These are phyloP conservation scores for Mohoua ochrocephala DNA, from an alignment of 2,113 vertebrate species.

Conservation along the genomic window DNA sequence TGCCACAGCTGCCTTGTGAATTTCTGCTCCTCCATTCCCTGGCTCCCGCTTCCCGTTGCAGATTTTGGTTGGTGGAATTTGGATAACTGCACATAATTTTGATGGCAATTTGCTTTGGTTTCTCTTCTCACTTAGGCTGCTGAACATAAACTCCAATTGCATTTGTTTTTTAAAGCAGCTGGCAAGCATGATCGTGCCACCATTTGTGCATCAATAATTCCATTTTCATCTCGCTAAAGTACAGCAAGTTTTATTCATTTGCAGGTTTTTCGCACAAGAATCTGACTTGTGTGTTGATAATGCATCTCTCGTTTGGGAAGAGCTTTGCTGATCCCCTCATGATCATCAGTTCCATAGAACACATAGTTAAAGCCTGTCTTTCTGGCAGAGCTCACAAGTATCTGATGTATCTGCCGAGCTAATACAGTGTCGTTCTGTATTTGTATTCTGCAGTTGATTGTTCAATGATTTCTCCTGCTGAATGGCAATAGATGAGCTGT, in stretches of 20 bases:
- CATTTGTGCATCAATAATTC: slow-evolving; percentile 9
- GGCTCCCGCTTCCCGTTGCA: not conserved
- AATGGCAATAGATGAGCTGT: slow-evolving; percentile 51
- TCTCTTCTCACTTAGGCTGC: not conserved
- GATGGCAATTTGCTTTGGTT: slow-evolving; percentile 9
- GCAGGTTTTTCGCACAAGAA: not conserved
- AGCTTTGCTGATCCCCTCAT: not conserved
- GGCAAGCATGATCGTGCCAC: not conserved
- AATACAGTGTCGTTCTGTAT: slow-evolving; percentile 25
- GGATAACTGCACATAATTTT: not conserved
- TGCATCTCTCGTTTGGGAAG: not conserved
- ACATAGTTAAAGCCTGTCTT: not conserved
- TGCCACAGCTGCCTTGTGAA: not conserved
- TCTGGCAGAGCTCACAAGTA: not conserved
- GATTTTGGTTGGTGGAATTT: not conserved
- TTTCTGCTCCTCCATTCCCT: not conserved
- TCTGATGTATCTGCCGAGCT: slow-evolving; percentile 24
- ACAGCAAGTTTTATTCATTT: not conserved
- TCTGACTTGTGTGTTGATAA: not conserved
- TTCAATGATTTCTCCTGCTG: slow-evolving; percentile 54
- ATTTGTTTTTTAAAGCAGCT: slow-evolving; percentile 27
- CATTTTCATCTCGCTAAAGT: slow-evolving; percentile 23
- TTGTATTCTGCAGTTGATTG: slow-evolving; percentile 51
- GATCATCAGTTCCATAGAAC: not conserved
- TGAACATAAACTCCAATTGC: slow-evolving; percentile 2